Evolutionary conservation across 2,113 vertebrate species (phyloP).

Genomic region (Tyrannus savana): DNA sequence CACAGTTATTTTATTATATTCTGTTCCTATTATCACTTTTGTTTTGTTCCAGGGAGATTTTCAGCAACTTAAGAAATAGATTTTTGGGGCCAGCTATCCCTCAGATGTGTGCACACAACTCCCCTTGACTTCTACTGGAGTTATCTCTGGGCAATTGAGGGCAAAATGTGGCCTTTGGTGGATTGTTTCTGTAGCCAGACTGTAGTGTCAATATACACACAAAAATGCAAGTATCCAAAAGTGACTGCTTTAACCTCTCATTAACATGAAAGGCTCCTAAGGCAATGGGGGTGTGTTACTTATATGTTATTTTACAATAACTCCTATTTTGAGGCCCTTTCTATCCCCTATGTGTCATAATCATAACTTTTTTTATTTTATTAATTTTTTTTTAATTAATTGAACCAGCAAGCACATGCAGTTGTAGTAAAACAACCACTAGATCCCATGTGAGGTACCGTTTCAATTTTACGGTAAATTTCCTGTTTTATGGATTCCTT

Average conservation of each 20-base stretch:
- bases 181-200: neutral
- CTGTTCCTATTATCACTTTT: conserved; percentile 48
- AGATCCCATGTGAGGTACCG: conserved; percentile 38
- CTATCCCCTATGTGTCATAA: neutral
- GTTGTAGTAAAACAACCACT: neutral
- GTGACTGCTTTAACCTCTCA: neutral
- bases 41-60: conserved; percentile 56
- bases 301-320: neutral
- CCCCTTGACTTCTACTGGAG: neutral
- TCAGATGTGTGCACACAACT: neutral
- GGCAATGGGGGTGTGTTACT: neutral
- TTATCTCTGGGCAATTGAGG: neutral
- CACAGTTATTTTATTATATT: conserved; percentile 38
- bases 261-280: neutral
- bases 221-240: neutral
- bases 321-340: neutral
- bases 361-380: neutral
- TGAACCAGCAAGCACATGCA: neutral
- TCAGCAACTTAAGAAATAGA: conserved; percentile 40
- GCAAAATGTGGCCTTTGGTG: neutral
- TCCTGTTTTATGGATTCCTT: conserved; percentile 62
- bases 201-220: neutral
- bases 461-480: conserved; percentile 64
- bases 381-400: neutral
- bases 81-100: neutral